These are phyloP conservation scores for Lapara coniferarum DNA, from an alignment of 2,888 invertebrate species.

Conservation along the genomic window DNA sequence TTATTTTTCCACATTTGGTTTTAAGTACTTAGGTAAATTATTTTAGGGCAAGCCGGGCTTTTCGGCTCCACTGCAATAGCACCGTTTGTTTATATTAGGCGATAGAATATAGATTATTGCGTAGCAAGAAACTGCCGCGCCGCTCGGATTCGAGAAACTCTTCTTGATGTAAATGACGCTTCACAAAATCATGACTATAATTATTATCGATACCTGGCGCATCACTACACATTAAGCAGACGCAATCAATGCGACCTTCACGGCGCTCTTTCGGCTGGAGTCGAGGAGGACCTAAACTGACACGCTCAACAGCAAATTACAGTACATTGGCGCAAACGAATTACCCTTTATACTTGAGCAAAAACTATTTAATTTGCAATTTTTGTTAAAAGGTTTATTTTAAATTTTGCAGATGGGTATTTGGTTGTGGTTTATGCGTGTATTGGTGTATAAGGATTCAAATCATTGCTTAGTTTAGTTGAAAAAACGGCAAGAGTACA, in stretches of 20 bases:
- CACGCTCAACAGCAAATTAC: constrained; percentile 34
- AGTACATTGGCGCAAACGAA: constrained; percentile 11
- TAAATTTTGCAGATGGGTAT: neutral
- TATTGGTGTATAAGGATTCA: too few species aligned
- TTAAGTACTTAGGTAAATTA: too few species aligned
- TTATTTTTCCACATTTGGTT: too few species aligned
- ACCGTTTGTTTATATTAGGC: too few species aligned
- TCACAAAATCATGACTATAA: neutral
- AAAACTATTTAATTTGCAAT: neutral
- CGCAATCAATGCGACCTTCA: constrained; percentile 72
- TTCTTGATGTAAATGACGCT: too few species aligned
- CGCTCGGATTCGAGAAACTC: too few species aligned
- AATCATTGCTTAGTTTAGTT: too few species aligned
- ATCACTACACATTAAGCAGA: constrained; percentile 50
- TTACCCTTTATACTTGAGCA: neutral
- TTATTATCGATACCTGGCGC: constrained; percentile 22
- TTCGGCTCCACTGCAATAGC: too few species aligned
- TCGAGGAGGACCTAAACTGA: constrained; percentile 40
- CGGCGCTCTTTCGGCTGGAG: constrained; percentile 66
- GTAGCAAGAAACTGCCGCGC: too few species aligned
- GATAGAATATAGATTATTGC: too few species aligned
- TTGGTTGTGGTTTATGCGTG: neutral
- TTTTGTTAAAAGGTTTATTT: neutral
- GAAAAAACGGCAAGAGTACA: too few species aligned
- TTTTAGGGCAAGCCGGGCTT: too few species aligned